Conservation (phyloP, 2,888 invertebrate genomes). For the Tyria jacobaeae region DNA sequence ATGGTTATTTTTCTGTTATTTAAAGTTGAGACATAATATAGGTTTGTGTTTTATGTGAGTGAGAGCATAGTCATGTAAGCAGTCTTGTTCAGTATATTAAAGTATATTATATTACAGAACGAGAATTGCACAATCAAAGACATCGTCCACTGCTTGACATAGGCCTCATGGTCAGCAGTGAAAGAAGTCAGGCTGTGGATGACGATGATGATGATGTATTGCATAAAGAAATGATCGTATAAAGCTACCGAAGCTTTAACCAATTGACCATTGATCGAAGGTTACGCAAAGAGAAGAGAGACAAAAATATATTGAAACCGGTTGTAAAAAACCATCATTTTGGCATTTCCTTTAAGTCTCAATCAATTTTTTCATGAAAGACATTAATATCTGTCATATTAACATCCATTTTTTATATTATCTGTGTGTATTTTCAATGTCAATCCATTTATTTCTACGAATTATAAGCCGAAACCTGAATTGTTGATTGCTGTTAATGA, state of each 20-base stretch:
- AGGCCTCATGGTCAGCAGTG: no score
- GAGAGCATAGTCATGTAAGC: not conserved
- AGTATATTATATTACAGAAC: no score
- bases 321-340: not conserved
- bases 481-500: not conserved
- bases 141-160: no score
- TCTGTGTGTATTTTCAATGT: constrained; percentile 1
- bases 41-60: not conserved
- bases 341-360: constrained; percentile 14
- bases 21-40: not conserved
- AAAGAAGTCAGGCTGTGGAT: no score
- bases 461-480: constrained; percentile 1
- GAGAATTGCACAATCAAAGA: no score
- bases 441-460: constrained; percentile 1
- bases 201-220: no score
- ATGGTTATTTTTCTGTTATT: constrained; percentile 11
- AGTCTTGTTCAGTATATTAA: not conserved
- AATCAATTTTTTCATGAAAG: constrained; percentile 23
- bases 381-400: constrained; percentile 42
- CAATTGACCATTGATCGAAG: not conserved
- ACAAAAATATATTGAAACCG: constrained; percentile 2
- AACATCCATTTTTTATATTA: constrained; percentile 20
- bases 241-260: not conserved
- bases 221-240: no score
- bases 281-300: not conserved